A percentile compares a stretch with the other conserved stretches of the same genome.
phyloP scores from a whole-genome alignment of 2,797 vertebrate species.

The Graptemys geographica region DNA sequence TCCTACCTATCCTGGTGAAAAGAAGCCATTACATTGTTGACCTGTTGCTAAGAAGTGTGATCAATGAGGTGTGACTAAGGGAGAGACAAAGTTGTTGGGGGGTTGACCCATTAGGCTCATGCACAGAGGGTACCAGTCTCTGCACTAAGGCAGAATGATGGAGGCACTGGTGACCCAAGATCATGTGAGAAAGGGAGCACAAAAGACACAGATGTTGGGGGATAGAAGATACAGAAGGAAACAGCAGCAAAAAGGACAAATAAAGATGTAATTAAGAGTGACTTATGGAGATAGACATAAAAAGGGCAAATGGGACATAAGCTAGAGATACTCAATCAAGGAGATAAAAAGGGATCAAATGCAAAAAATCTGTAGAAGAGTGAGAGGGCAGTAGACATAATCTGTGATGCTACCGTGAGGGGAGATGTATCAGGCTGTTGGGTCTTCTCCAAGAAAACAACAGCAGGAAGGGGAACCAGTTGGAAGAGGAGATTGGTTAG shows the following conservation, averaged over 20 bases:
- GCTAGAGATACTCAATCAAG: background rate
- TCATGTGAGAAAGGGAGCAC: background rate
- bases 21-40: background rate
- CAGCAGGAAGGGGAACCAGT: background rate
- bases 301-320: background rate
- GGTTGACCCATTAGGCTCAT: background rate
- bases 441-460: background rate
- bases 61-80: background rate
- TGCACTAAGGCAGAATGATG: background rate
- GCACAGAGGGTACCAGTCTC: background rate
- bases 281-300: background rate
- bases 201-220: background rate
- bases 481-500: background rate
- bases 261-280: background rate
- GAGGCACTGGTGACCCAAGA: background rate
- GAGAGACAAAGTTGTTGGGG: background rate
- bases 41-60: background rate
- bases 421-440: background rate
- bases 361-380: background rate
- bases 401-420: background rate
- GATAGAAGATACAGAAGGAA: background rate
- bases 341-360: background rate
- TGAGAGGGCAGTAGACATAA: background rate
- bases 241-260: background rate
- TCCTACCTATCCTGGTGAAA: background rate